Conservation (phyloP, 2,888 invertebrate species). For the Phyto melanocephala region DNA sequence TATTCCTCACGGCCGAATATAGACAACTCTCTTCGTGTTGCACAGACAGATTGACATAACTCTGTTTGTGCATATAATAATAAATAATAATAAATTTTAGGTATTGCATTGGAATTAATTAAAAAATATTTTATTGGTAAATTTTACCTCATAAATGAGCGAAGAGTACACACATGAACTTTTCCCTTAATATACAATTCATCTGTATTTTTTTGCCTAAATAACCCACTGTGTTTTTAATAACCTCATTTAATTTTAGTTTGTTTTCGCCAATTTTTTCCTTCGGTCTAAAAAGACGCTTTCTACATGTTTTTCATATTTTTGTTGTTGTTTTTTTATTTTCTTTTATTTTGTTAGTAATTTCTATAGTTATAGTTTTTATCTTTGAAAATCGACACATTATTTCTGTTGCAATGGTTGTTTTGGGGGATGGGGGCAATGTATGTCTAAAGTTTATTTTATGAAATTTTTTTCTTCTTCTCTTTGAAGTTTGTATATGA, state of each 20-base stretch:
- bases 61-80: no score
- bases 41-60: no score
- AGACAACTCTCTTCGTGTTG: no score
- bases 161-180: no score
- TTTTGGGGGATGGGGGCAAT: neutral
- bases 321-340: neutral
- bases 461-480: slow-evolving; percentile 7
- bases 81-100: no score
- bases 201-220: no score
- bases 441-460: slow-evolving; percentile 38
- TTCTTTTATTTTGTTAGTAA: neutral
- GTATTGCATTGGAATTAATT: no score
- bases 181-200: no score
- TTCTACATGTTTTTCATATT: slow-evolving; percentile 12
- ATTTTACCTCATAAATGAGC: no score
- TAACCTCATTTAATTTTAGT: slow-evolving; percentile 41
- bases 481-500: slow-evolving; percentile 23
- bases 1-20: no score
- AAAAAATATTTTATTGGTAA: no score
- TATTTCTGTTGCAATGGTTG: slow-evolving; percentile 28
- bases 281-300: slow-evolving; percentile 13
- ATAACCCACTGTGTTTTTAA: slow-evolving; percentile 24
- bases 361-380: slow-evolving; percentile 20
- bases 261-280: neutral
- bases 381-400: slow-evolving; percentile 42